These are phyloP conservation scores for Callithrix jacchus DNA, from an alignment of 2,113 vertebrate species.

Conservation along the genomic window DNA sequence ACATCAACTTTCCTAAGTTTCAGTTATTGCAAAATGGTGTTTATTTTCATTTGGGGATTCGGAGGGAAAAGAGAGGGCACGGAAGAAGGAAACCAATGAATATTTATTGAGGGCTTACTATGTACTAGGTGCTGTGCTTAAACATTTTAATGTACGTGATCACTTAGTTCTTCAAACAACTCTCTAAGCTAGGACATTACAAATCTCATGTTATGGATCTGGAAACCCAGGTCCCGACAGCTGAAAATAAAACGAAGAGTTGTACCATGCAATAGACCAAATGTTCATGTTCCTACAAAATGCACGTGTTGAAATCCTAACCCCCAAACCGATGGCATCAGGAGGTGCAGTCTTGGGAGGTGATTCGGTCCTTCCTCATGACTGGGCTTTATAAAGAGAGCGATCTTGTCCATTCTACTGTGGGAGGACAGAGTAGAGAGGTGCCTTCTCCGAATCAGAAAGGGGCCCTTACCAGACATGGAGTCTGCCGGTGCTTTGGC, in stretches of 20 bases:
- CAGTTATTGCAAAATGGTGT: neutral
- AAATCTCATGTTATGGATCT: neutral
- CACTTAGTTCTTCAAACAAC: neutral
- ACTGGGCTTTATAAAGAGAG: neutral
- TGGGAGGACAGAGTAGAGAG: neutral
- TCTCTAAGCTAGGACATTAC: neutral
- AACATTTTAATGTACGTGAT: neutral
- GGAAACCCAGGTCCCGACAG: neutral
- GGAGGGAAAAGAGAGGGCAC: neutral
- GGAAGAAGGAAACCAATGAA: neutral
- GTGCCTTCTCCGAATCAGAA: neutral
- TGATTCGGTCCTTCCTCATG: no score
- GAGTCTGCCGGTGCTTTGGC: neutral
- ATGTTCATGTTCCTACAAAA: neutral
- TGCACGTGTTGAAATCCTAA: neutral
- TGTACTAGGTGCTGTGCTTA: neutral
- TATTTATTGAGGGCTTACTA: neutral
- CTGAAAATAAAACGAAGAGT: neutral
- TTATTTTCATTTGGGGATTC: neutral
- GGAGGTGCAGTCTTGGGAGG: neutral
- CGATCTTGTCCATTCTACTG: neutral
- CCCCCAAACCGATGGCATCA: no score
- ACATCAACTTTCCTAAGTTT: neutral
- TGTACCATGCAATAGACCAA: neutral
- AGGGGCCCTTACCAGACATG: neutral